phyloP scores from a whole-genome alignment of 2,797 vertebrate species.

The Parauchenoglanis punctatus region DNA sequence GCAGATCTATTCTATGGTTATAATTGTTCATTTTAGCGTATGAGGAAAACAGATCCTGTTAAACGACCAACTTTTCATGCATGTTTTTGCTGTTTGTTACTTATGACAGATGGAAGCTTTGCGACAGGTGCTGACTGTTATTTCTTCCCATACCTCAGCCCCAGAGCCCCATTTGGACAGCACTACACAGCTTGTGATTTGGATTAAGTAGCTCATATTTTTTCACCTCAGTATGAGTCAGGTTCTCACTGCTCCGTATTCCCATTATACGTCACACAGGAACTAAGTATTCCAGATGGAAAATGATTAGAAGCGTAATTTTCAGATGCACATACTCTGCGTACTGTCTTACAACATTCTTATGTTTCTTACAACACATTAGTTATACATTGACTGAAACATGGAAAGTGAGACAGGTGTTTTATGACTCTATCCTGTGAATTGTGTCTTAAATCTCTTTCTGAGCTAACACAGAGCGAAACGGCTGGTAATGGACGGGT shows the following conservation, averaged over 20 bases:
- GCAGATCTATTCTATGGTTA: background rate
- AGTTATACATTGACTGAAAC: background rate
- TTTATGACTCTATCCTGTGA: conserved; percentile 2
- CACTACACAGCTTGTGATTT: conserved; percentile 5
- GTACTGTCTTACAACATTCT: background rate
- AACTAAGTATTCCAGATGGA: background rate
- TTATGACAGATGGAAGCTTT: background rate
- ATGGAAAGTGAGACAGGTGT: conserved; percentile 2
- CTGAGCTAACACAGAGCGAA: conserved; percentile 17
- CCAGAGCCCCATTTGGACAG: background rate
- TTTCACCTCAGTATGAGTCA: background rate
- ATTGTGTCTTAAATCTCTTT: background rate
- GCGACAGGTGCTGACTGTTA: conserved; percentile 14
- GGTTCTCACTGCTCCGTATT: background rate
- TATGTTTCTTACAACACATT: background rate
- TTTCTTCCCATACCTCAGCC: conserved; percentile 21
- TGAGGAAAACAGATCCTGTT: background rate
- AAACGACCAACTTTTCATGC: background rate
- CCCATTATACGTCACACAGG: conserved; percentile 4
- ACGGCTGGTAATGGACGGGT: conserved; percentile 32
- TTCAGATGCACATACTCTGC: background rate
- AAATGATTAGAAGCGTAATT: background rate
- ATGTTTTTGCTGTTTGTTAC: background rate
- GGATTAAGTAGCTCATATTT: conserved; percentile 4
- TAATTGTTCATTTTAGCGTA: background rate